Evolutionary conservation across 2,888 invertebrate species (phyloP).

Genomic region (Hirudinaria manillensis): DNA sequence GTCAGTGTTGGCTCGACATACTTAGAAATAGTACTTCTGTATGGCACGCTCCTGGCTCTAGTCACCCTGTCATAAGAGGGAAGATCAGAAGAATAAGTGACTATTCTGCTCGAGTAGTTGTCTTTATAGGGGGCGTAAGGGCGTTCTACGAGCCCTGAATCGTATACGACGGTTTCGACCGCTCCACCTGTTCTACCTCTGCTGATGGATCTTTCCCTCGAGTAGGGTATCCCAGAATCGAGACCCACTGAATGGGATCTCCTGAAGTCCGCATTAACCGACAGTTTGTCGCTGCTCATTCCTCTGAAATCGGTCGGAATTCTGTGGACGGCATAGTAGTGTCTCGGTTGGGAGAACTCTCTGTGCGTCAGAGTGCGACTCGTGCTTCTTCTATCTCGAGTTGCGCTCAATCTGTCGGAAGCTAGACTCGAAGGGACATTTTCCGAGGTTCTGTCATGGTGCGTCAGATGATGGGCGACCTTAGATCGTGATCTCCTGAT

Average conservation of each 20-base stretch:
- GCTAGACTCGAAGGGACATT: background rate
- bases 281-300: background rate
- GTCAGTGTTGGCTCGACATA: background rate
- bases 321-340: background rate
- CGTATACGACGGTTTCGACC: background rate
- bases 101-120: background rate
- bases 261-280: background rate
- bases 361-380: background rate
- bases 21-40: background rate
- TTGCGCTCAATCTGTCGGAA: background rate
- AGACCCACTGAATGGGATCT: background rate
- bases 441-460: background rate
- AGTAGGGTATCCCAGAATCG: background rate
- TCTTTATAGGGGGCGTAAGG: background rate
- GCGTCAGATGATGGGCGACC: background rate
- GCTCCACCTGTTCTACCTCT: background rate
- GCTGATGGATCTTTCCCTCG: slow-evolving; percentile 9
- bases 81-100: background rate
- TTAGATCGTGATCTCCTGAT: background rate
- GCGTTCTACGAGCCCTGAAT: background rate
- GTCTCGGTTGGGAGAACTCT: background rate
- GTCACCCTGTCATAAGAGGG: background rate
- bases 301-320: background rate
- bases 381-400: background rate
- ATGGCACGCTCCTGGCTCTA: slow-evolving; percentile 3